Percentiles rank a stretch among this genome's conserved stretches.
phyloP scores from a whole-genome alignment of 2,113 vertebrate species.

The Hassar affinis region DNA sequence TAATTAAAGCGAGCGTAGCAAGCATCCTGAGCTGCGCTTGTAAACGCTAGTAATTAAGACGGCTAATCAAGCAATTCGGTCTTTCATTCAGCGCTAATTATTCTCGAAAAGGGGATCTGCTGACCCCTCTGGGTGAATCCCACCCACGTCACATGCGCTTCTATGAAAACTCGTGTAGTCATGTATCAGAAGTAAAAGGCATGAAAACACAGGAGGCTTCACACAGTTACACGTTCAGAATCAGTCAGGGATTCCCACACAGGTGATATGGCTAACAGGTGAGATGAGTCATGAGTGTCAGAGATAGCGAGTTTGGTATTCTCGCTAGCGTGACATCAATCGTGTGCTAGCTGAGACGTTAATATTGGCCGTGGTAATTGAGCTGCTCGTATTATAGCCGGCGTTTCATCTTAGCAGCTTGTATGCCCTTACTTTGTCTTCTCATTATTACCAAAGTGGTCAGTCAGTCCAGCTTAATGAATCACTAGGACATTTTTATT shows the following conservation, averaged over 20 bases:
- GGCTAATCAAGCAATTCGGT: slow-evolving; percentile 47
- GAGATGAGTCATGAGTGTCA: neutral
- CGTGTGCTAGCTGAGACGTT: slow-evolving; percentile 13
- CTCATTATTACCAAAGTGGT: slow-evolving; percentile 9
- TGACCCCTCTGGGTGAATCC: slow-evolving; percentile 46
- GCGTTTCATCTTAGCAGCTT: neutral
- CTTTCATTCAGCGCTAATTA: slow-evolving; percentile 50
- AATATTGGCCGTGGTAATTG: slow-evolving; percentile 23
- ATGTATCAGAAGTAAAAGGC: slow-evolving; percentile 45
- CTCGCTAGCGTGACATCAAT: neutral
- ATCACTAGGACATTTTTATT: slow-evolving; percentile 16
- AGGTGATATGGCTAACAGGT: neutral
- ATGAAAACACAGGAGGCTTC: slow-evolving; percentile 54
- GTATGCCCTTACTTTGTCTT: slow-evolving; percentile 19
- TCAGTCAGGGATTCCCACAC: neutral
- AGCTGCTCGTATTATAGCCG: slow-evolving; percentile 13
- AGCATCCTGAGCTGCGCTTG: slow-evolving; percentile 2
- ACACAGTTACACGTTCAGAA: slow-evolving; percentile 56
- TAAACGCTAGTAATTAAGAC: slow-evolving; percentile 48
- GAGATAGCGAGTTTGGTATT: neutral
- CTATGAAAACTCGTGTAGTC: slow-evolving; percentile 36
- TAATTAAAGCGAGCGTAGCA: slow-evolving; percentile 44
- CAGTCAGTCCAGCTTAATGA: slow-evolving; percentile 44
- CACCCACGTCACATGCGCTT: slow-evolving; percentile 34
- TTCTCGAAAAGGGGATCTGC: slow-evolving; percentile 42